These are phyloP conservation scores for Thaumatotibia leucotreta DNA, from an alignment of 1,140 invertebrate genomes.

Conservation along the genomic window DNA sequence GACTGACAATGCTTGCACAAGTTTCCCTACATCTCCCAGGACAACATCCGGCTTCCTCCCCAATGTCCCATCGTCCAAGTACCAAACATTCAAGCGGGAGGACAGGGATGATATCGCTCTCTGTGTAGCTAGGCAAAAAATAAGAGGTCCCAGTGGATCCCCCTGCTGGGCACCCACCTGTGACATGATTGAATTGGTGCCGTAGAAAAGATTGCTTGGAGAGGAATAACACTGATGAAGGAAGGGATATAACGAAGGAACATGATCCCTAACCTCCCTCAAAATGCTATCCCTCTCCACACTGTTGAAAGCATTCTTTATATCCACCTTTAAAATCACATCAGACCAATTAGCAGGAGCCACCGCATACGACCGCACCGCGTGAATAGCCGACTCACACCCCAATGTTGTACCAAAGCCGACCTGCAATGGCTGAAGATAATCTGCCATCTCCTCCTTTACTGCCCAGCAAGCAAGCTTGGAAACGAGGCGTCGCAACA, in stretches of 20 bases:
- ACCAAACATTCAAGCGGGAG: neutral
- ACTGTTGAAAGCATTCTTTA: conserved; percentile 6
- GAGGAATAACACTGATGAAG: neutral
- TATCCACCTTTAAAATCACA: neutral
- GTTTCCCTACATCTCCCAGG: too few relatives aligned
- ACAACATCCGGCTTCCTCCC: neutral
- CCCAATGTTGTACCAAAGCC: neutral
- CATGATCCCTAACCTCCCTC: neutral
- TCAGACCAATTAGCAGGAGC: neutral
- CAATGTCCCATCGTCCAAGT: conserved; percentile 3
- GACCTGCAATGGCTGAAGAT: neutral
- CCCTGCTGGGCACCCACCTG: neutral
- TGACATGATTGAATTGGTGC: neutral
- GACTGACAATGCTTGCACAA: too few relatives aligned
- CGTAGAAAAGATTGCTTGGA: conserved; percentile 1
- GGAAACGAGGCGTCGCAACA: neutral
- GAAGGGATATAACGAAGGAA: neutral
- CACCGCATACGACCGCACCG: neutral
- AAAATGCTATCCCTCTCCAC: neutral
- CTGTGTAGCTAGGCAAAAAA: neutral
- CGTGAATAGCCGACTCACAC: neutral
- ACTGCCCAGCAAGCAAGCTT: neutral
- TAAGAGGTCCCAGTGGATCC: neutral
- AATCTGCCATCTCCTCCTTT: neutral
- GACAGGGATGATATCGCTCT: neutral